Evolutionary conservation across 1,140 invertebrate species (phyloP).

Genomic region (Polyergus mexicanus): DNA sequence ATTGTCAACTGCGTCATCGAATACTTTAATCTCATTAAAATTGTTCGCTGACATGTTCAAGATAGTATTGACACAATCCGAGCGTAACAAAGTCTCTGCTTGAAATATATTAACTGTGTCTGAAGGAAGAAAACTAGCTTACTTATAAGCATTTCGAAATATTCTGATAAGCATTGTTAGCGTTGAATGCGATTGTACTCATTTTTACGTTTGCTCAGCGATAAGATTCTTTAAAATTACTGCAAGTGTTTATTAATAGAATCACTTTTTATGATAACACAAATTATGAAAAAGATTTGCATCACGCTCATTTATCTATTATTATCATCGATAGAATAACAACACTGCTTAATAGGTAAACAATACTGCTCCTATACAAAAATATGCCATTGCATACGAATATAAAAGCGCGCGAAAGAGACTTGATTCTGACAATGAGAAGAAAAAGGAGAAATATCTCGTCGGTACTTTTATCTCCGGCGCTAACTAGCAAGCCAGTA

Average conservation of each 20-base stretch:
- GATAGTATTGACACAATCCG: not conserved
- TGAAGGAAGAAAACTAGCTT: not conserved
- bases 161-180: slow-evolving; percentile 46
- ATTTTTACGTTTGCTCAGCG: slow-evolving; percentile 42
- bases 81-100: not conserved
- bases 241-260: not conserved
- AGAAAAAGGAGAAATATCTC: not conserved
- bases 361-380: not conserved
- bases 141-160: slow-evolving; percentile 44
- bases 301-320: not conserved
- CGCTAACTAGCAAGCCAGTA: too few relatives aligned
- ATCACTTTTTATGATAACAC: slow-evolving; percentile 3
- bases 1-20: slow-evolving; percentile 78
- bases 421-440: not conserved
- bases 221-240: slow-evolving; percentile 39
- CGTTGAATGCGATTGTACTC: not conserved
- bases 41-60: slow-evolving; percentile 51
- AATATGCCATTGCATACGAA: not conserved
- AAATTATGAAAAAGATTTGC: slow-evolving; percentile 1
- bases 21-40: slow-evolving; percentile 73
- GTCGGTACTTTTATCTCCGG: too few relatives aligned
- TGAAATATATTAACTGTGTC: not conserved
- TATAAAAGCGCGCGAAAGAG: not conserved
- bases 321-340: not conserved
- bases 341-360: not conserved